Base-by-base conservation (phyloP, 2,113 vertebrate genomes). In the Nesoenas mayeri region DNA sequence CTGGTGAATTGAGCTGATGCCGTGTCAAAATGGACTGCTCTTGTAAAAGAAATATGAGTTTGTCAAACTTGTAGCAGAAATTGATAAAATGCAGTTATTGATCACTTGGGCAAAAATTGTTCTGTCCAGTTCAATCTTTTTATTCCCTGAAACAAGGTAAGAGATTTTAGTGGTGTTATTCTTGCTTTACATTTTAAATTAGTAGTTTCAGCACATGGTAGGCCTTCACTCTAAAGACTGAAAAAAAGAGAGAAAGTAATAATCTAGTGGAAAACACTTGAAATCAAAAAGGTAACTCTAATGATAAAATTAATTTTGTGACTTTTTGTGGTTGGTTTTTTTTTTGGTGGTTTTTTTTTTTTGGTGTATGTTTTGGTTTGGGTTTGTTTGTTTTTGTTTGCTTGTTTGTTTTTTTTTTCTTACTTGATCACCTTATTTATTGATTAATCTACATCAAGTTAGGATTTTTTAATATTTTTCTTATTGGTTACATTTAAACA, bases 211-310 rank as follows among this genome's bases (percentile, higher is more conserved):
- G 15, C 47, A 9, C 16, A 12, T 15, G 18, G 12, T 40, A 65
- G n/a, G 4, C 18, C 31, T 81, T 66, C 54, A 47, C 8, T 84
- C 15, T 47, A 20, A 29, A 70, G 28, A 38, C 15, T 67, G 66
- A 60, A 51, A 64, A 64, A 56, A 56, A 84, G 25, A 57, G 31
- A 32, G 15, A 64, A 40, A 29, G 29, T 79, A 65, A 64, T 38
- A 0, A 64, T 29, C 20, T 73, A 18, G 20, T 47, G 6, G 24
- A 10, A 93, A 96, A 80, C n/a, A 69, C 69, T 87, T 48, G 85
- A 90, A 86, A 90, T 93, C 47, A 79, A 62, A 93, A 87, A 92
- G 78, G 64, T 78, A 67, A 61, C 80, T 82, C 80, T 95, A 92
- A 85, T 74, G 10, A 92, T 85, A 74, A 83, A 88, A 89, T 16